Percentiles rank a stretch among this genome's conserved stretches.
These are phyloP conservation scores for Aurelia sp. DNA, from an alignment of 30 jellyfish, hydroid and myxozoan genomes.

Conservation along the genomic window DNA sequence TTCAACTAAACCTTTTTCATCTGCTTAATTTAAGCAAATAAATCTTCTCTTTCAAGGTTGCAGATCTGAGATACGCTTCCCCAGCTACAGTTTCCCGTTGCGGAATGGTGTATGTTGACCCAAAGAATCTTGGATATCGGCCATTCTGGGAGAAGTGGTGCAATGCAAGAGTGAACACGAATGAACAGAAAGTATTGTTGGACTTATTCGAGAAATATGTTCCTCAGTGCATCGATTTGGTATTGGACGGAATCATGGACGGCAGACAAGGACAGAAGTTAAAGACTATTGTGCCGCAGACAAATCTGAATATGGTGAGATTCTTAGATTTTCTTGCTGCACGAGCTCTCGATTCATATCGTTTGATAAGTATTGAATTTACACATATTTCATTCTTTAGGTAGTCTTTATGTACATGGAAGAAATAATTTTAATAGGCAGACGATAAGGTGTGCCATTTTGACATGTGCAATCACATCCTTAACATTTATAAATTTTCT, in stretches of 20 bases:
- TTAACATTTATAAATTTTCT: too few species aligned
- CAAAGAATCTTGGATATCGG: slow-evolving; percentile 96
- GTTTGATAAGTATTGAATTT: too few species aligned
- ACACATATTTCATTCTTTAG: too few species aligned
- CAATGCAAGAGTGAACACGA: slow-evolving; percentile 75
- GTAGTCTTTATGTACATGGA: too few species aligned
- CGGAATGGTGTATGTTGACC: slow-evolving; percentile 99
- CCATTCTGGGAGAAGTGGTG: slow-evolving; percentile 98
- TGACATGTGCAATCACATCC: too few species aligned
- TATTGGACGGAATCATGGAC: slow-evolving; percentile 94
- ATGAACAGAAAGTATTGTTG: slow-evolving; percentile 76
- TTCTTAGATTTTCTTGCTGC: too few species aligned
- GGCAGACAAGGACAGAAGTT: slow-evolving; percentile 86
- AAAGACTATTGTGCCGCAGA: slow-evolving; percentile 90
- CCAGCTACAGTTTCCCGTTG: slow-evolving; percentile 99
- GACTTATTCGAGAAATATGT: slow-evolving; percentile 83
- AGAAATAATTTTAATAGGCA: too few species aligned
- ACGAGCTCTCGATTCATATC: too few species aligned
- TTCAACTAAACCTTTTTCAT: too few species aligned
- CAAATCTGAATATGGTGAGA: slow-evolving; percentile 94
- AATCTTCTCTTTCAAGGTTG: slow-evolving; percentile 58
- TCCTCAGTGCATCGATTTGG: slow-evolving; percentile 87
- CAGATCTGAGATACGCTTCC: slow-evolving; percentile 97
- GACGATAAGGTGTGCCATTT: too few species aligned
- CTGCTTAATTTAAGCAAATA: too few species aligned